phyloP scores from a whole-genome alignment of 2,888 invertebrate genomes.

The Acleris literana region DNA sequence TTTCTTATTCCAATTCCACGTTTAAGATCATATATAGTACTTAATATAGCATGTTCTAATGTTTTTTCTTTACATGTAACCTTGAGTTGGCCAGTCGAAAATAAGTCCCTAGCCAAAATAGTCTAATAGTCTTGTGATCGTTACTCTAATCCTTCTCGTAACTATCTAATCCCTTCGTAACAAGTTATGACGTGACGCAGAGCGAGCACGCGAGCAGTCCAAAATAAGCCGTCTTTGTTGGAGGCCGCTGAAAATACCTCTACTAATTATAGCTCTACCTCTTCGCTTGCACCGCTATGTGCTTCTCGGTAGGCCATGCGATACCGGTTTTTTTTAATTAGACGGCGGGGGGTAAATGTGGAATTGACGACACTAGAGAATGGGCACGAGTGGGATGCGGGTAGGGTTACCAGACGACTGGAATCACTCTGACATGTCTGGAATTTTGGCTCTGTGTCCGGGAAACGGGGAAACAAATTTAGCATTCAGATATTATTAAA shows the following conservation, averaged over 20 bases:
- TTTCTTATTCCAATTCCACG: too few relatives aligned
- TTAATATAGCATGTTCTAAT: too few relatives aligned
- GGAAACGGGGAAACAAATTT: too few relatives aligned
- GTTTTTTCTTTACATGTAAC: too few relatives aligned
- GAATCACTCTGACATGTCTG: too few relatives aligned
- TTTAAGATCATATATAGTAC: too few relatives aligned
- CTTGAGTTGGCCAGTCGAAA: neutral
- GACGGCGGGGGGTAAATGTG: conserved; percentile 6
- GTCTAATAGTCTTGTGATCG: conserved; percentile 1
- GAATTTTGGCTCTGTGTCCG: too few relatives aligned
- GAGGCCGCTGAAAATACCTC: conserved; percentile 72
- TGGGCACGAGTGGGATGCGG: too few relatives aligned
- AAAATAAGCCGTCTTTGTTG: conserved; percentile 72
- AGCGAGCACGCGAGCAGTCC: conserved; percentile 57
- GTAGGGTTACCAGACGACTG: too few relatives aligned
- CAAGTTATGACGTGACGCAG: conserved; percentile 41
- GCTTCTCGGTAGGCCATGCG: neutral
- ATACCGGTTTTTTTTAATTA: conserved; percentile 10
- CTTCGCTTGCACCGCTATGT: conserved; percentile 45
- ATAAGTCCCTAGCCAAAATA: neutral
- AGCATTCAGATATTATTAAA: too few relatives aligned
- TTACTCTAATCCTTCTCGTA: conserved; percentile 21
- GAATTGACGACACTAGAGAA: neutral
- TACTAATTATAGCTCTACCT: conserved; percentile 67
- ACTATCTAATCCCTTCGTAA: conserved; percentile 27